Percentiles rank a stretch among this genome's conserved stretches.
These are phyloP conservation scores for Narcine bancroftii DNA, from an alignment of 2,113 vertebrate species.

Conservation along the genomic window DNA sequence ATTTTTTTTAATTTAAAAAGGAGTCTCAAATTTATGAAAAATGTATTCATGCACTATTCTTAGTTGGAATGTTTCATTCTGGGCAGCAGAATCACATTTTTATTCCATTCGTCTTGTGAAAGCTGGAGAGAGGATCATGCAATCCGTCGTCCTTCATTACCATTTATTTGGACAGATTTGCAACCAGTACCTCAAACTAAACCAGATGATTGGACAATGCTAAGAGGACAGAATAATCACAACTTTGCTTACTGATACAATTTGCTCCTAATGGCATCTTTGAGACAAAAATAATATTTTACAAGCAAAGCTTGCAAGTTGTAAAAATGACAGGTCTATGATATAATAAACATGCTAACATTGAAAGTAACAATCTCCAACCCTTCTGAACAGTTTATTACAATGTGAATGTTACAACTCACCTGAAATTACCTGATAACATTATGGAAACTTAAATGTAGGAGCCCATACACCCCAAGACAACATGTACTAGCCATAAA, in stretches of 20 bases:
- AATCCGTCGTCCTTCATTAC: neutral
- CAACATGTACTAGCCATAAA: no score
- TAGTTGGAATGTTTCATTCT: constrained; percentile 15
- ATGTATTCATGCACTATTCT: neutral
- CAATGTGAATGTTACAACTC: no score
- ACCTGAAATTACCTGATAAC: no score
- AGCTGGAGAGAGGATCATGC: neutral
- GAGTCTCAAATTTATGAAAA: neutral
- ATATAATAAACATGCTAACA: neutral
- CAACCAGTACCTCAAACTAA: neutral
- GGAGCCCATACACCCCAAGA: no score
- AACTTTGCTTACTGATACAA: neutral
- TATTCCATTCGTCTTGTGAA: neutral
- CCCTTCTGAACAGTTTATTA: no score
- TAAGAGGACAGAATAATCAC: neutral
- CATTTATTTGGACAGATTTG: neutral
- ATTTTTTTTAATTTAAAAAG: neutral
- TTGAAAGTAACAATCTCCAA: no score
- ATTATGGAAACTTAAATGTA: no score
- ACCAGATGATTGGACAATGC: neutral
- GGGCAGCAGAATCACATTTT: neutral
- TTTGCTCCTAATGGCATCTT: neutral
- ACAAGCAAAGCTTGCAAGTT: neutral
- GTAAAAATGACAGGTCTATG: neutral
- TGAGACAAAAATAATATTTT: neutral